These are phyloP conservation scores for Halictus ligatus DNA, from an alignment of 2,888 invertebrate species.

Conservation along the genomic window DNA sequence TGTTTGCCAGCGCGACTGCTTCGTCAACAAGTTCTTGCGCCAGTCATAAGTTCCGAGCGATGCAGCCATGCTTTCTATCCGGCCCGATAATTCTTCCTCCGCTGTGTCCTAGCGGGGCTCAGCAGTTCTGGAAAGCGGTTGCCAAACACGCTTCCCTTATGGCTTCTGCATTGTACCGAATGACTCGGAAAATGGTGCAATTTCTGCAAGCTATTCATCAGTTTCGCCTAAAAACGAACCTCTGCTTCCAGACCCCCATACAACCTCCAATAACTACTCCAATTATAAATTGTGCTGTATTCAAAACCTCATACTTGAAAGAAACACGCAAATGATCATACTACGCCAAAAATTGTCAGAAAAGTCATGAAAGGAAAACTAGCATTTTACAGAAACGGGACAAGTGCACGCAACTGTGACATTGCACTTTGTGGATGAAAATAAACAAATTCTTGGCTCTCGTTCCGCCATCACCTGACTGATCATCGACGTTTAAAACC, in stretches of 20 bases:
- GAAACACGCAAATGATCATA: no score
- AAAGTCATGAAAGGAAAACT: not conserved
- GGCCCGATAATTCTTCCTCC: not conserved
- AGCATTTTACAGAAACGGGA: not conserved
- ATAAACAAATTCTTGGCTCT: not conserved
- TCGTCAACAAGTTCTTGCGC: slow-evolving; percentile 9
- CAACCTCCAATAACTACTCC: no score
- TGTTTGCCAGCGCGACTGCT: slow-evolving; percentile 3
- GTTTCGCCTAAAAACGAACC: no score
- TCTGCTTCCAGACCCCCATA: no score
- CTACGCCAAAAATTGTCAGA: not conserved
- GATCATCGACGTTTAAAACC: not conserved
- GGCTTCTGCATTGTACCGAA: not conserved
- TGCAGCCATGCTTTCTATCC: not conserved
- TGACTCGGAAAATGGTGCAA: not conserved
- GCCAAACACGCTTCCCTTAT: not conserved
- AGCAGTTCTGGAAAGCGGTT: not conserved
- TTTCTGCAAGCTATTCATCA: not conserved
- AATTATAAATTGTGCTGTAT: no score
- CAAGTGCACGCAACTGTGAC: no score
- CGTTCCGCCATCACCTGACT: not conserved
- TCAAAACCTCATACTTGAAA: no score
- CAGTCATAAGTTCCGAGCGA: not conserved
- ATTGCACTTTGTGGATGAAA: not conserved
- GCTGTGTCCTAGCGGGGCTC: not conserved